Evolutionary conservation across 1,140 invertebrate genomes (phyloP), one percentile per base, ranked within the genome.

Genomic region (Rhyacophila brunnea): DNA sequence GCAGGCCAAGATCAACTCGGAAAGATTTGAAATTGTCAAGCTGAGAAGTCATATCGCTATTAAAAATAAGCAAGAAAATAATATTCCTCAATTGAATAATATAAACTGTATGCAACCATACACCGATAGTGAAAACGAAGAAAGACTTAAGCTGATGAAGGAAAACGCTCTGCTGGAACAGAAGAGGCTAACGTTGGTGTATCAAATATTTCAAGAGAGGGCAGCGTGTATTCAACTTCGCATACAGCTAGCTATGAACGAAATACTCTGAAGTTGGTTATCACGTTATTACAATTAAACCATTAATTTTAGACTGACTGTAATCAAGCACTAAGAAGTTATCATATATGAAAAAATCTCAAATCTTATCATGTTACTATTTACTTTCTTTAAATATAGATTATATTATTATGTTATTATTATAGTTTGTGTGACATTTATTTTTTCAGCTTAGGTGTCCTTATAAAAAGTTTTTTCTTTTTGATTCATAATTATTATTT

Each of bases 131-230:
- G 70, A 75, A 57, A 68, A 71, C 6, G 81, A 81, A 49, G 70
- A 73, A 11, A 68, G 71, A 32, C 81, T 81, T 54, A 79, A 75
- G 66, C 71, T 85, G 53, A 78, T 82, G 6, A 83, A 81, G 53
- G 85, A 87, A 67, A 87, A 87, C 70, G 80, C 83, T 6, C 65
- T 87, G 58, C 69, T 88, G 3, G 85, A 87, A 75, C 85, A 84
- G 74, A 87, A 80, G 73, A 83, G 85, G 74, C 72, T 74, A 74
- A 83, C 70, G 70, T 77, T 80, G 68, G 83, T 77, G 54, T 82
- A 71, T 74, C 84, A 81, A 73, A 85, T 81, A 70, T 87, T 80
- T 58, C 85, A 87, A 69, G 85, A 87, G 64, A 80, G 83, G 54
- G 81, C 84, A 28, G 83, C 83, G 1, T 86, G 85, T 59, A 82